Evolutionary conservation across 2,888 invertebrate genomes (phyloP), one percentile per base, ranked within the genome.

Genomic region (Lithophane ornitopus): DNA sequence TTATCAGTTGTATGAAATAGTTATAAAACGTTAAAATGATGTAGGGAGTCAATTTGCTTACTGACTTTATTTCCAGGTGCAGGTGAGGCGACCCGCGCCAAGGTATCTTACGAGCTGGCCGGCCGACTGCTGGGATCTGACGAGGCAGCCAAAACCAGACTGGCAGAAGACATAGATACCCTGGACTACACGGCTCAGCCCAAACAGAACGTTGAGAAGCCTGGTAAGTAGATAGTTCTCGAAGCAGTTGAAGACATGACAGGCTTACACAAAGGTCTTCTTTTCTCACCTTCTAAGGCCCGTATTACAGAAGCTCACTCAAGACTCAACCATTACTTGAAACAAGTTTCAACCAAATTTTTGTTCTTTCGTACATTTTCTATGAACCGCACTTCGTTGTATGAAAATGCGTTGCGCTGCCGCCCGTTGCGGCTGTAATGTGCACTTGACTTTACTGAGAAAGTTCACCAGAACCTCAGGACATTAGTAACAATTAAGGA

Each of bases 31-130:
- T 16, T n/a, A 12, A 12, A 56, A 26, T 56, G 26, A 8, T 26
- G 56, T 7, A 14, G n/a, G 7, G 7, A 28, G 28, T 28, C 28
- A 58, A 28, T 9, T 28, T 28, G 19, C 3, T 58, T 9, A 16
- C 8, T 16, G 6, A 16, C 12, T 59, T 2, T 44, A 12, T 22
- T 44, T 44, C 26, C 49, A 96, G 97, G 96, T 19, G 92, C 97
- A 80, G 97, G 97, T 0, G 97, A 98, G 85, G 91, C 93, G 0
- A 96, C 97, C 0, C 97, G 97, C 82, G 97, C 98, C 0, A 97
- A 97, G 88, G 97, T 98, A 0, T 97, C 98, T 0, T 95, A 97
- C 63, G 97, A 97, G 85, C 93, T 98, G 49, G 97, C 97, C 0
- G 97, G 97, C 52, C 97, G 97, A 81, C 91, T 98, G 46, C 92